Evolutionary conservation across 92 coral and sea anemone species (phyloP), one percentile per base, ranked within the genome.

Genomic region (Actinostola sp.): DNA sequence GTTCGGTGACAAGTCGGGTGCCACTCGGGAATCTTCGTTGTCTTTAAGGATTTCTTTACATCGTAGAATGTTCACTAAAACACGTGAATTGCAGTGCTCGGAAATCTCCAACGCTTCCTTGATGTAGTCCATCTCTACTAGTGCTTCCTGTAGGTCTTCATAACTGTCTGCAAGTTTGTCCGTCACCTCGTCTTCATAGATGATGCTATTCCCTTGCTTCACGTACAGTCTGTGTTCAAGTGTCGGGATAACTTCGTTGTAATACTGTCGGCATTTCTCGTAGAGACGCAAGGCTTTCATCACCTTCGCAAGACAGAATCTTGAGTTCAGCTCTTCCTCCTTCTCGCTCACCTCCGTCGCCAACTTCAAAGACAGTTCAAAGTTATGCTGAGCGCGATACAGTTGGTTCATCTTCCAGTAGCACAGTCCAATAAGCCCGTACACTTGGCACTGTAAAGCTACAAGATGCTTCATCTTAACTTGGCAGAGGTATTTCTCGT

Each of bases 311-410:
- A 90, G 88, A 14, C 68, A 66, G 24, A 79, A 61, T 21, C 66
- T 77, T 53, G 87, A 71, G 42, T 88, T 83, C 21, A 90, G 63
- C 46, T 76, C 88, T 24, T 81, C 92, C 63, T 79, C 86, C 39
- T 75, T 56, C 17, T 83, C 88, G 43, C 60, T 77, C 46, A 82
- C 65, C 38, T 72, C 76, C 28, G n/a, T 46, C 0, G 97, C 89
- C 55, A 83, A 50, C 65, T 84, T 81, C 63, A 87, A 53, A 51
- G 86, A 70, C n/a, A 57, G 71, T 29, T 80, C 85, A 35, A 69
- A 88, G 73, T 91, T 80, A 52, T 88, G 84, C n/a, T 80, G 92
- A 24, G 97, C 80, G n/a, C 78, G 90, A 76, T 87, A 87, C 27
- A 87, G 57, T 63, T 91, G 92, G 71, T 72, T 70, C 11, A 87